phyloP scores from a whole-genome alignment of 2,113 vertebrate genomes.

The Diadophis punctatus region DNA sequence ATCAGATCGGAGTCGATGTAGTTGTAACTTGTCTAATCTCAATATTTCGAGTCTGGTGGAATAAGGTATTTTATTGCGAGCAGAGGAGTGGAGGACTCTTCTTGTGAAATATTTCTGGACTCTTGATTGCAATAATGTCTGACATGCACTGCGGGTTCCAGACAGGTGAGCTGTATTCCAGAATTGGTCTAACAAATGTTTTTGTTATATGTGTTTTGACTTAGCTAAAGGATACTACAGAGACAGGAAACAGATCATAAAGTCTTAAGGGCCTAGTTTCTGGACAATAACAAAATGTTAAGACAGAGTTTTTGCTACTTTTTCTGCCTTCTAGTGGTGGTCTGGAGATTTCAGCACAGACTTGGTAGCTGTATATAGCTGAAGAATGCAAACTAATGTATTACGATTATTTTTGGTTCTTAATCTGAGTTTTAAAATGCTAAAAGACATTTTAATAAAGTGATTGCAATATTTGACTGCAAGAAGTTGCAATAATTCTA shows the following conservation, averaged over 20 bases:
- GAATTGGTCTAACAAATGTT: no score
- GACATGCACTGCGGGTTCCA: no score
- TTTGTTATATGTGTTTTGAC: neutral
- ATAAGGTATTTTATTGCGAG: no score
- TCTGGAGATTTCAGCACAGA: neutral
- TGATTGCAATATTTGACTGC: neutral
- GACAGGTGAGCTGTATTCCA: no score
- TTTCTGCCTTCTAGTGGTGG: neutral
- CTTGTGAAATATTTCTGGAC: no score
- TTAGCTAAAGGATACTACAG: neutral
- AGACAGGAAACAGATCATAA: neutral
- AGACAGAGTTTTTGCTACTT: neutral
- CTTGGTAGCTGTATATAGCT: neutral
- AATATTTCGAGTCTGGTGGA: no score
- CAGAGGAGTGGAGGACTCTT: no score
- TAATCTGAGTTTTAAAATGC: neutral
- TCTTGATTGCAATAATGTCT: no score
- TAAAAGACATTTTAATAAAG: neutral
- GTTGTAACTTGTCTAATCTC: no score
- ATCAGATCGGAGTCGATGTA: no score
- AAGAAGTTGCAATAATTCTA: neutral
- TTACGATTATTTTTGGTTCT: neutral
- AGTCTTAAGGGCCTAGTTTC: neutral
- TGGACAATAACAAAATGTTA: neutral
- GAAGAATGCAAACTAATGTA: neutral